Evolutionary conservation across 2,113 vertebrate species (phyloP).

Genomic region (Bettongia penicillata): DNA sequence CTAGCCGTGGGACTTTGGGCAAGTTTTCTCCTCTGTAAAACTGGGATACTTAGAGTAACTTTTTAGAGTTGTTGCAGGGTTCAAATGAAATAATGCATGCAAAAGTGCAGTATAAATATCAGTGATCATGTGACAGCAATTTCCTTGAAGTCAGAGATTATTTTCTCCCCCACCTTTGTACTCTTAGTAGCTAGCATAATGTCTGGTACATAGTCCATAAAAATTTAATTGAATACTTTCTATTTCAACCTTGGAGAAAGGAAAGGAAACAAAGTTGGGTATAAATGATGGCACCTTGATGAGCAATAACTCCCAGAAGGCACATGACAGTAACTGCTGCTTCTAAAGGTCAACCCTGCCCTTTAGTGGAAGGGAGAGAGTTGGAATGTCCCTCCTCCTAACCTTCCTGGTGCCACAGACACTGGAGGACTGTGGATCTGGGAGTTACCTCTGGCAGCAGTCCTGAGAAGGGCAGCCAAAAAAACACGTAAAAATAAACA

Average conservation of each 20-base stretch:
- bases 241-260: neutral
- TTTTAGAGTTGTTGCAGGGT: neutral
- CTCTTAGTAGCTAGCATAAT: neutral
- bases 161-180: neutral
- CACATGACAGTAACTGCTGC: neutral
- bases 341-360: neutral
- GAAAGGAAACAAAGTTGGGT: neutral
- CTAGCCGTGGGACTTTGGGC: neutral
- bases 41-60: neutral
- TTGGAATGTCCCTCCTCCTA: neutral
- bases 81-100: neutral
- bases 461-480: neutral
- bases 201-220: neutral
- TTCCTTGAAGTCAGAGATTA: neutral
- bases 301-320: neutral
- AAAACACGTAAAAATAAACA: neutral
- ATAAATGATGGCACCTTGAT: neutral
- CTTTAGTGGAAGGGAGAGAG: neutral
- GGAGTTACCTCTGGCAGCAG: neutral
- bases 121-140: neutral
- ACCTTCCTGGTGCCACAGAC: neutral
- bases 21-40: conserved; percentile 28
- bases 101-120: neutral
- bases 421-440: neutral
- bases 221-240: neutral